Percentiles rank a stretch among this genome's conserved stretches.
Conservation (phyloP, 2,113 vertebrate genomes). For the Chloebia gouldiae region DNA sequence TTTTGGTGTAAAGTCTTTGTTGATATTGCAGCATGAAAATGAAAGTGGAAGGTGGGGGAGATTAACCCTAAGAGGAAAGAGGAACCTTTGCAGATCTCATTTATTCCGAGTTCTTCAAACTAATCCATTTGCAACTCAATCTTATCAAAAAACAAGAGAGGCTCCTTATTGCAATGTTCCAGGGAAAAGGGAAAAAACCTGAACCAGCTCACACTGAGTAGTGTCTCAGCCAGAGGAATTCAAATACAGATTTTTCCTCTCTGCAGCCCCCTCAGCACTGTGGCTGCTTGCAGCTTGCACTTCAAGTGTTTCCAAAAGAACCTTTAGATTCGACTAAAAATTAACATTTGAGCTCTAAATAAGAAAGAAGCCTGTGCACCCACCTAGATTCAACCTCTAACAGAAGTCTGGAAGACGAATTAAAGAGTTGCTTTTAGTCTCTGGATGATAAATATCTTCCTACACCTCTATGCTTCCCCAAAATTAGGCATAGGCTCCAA, state of each 20-base stretch:
- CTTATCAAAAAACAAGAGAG: neutral
- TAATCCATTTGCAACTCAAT: slow-evolving; percentile 41
- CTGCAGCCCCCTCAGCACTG: neutral
- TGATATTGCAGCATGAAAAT: slow-evolving; percentile 18
- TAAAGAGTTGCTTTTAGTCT: neutral
- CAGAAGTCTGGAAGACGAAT: neutral
- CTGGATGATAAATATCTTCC: neutral
- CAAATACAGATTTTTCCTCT: neutral
- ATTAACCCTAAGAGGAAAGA: slow-evolving; percentile 1
- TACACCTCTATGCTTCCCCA: neutral
- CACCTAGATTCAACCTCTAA: neutral
- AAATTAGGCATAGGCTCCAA: neutral
- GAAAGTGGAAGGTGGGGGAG: neutral
- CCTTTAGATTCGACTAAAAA: neutral
- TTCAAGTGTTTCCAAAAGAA: neutral
- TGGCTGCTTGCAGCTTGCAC: neutral
- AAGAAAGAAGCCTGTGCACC: neutral
- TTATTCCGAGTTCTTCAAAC: slow-evolving; percentile 21
- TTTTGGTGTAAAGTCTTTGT: slow-evolving; percentile 8
- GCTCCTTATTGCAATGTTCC: neutral
- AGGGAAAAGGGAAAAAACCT: neutral
- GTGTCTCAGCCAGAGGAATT: neutral
- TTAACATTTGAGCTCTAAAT: neutral
- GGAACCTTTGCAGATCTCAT: slow-evolving; percentile 28
- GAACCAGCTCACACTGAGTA: neutral